These are phyloP conservation scores for Tetrao urogallus DNA, from an alignment of 2,113 vertebrate species.

Conservation along the genomic window DNA sequence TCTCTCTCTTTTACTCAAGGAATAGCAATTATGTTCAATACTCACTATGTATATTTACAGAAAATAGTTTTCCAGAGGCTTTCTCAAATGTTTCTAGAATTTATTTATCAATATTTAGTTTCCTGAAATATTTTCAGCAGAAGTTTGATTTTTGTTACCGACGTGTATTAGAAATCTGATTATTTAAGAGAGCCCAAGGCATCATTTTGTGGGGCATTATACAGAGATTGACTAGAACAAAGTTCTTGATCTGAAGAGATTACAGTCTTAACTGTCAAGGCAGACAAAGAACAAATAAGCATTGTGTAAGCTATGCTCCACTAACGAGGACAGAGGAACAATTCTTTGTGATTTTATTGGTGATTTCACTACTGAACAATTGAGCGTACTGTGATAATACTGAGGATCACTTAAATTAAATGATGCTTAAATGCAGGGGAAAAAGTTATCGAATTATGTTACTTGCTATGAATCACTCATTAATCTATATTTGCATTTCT, in stretches of 20 bases:
- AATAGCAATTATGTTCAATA: background rate
- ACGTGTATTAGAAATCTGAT: background rate
- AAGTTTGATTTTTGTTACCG: background rate
- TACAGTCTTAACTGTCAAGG: background rate
- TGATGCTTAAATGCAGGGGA: slow-evolving; percentile 18
- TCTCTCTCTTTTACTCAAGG: background rate
- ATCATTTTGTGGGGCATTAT: background rate
- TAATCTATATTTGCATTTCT: slow-evolving; percentile 68
- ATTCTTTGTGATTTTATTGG: slow-evolving; percentile 38
- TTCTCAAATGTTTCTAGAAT: background rate
- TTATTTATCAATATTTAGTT: background rate
- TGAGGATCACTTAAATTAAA: slow-evolving; percentile 13
- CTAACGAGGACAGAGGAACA: background rate
- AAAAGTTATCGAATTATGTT: slow-evolving; percentile 51
- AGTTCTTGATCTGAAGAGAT: background rate
- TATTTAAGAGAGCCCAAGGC: background rate
- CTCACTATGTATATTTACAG: background rate
- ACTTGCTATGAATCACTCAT: slow-evolving; percentile 45
- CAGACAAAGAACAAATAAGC: background rate
- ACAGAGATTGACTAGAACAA: background rate
- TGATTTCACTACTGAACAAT: slow-evolving; percentile 32
- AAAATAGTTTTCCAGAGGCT: background rate
- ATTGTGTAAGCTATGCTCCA: background rate
- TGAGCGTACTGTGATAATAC: background rate
- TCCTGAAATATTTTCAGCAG: background rate